Evolutionary conservation across 30 jellyfish, hydroid and myxozoan genomes (phyloP).

Genomic region (Calvadosia cruxmelitensis): DNA sequence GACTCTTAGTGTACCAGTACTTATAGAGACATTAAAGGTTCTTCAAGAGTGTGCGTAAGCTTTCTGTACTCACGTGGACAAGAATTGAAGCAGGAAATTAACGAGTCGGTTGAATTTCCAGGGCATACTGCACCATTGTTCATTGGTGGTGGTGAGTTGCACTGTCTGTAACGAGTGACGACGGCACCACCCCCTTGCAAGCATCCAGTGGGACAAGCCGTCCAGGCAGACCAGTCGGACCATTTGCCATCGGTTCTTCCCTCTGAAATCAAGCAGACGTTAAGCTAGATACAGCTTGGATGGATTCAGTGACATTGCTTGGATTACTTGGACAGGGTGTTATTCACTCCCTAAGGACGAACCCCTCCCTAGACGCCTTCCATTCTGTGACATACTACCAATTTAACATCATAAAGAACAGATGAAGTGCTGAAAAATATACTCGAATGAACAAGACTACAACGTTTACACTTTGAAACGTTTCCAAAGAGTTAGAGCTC

Average conservation of each 20-base stretch:
- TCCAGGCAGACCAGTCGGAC: constrained; percentile 81
- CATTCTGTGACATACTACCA: no score
- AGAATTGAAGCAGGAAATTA: constrained; percentile 38
- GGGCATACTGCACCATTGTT: constrained; percentile 77
- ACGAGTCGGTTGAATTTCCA: constrained; percentile 61
- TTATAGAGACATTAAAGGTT: no score
- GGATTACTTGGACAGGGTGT: no score
- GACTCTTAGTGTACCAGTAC: no score
- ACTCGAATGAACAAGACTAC: no score
- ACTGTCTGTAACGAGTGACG: constrained; percentile 55
- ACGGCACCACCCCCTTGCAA: constrained; percentile 66
- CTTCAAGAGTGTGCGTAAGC: no score
- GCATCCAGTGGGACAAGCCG: constrained; percentile 74
- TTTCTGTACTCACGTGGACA: constrained; percentile 83
- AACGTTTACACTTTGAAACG: no score
- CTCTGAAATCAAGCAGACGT: constrained; percentile 18
- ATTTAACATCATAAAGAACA: no score
- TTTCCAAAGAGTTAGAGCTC: no score
- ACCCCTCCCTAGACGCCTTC: no score
- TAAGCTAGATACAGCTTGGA: background rate
- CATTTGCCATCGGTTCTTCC: constrained; percentile 88
- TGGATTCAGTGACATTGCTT: background rate
- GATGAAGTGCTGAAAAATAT: no score
- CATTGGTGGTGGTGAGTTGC: constrained; percentile 91
- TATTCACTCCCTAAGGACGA: no score